Base-by-base conservation (phyloP, 2,113 vertebrate genomes). In the Cyphomyrus discorhynchus region DNA sequence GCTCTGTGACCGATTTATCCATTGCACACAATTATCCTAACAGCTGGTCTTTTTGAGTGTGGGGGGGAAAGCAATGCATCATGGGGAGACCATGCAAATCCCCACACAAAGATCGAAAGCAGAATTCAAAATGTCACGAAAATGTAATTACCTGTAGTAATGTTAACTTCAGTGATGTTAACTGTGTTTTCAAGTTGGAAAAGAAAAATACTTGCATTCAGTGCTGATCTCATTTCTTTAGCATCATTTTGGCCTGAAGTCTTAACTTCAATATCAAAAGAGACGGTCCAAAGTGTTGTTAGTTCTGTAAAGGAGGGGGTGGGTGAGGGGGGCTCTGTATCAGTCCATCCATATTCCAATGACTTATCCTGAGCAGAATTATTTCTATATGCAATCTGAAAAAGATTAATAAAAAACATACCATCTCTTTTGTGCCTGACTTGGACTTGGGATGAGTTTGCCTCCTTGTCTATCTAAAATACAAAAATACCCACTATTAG, bases 91-190 rank as follows among this genome's bases (percentile, higher is more conserved):
- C n/a, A 31, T 70, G 62, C 10, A 70, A 11, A 70, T 31, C 62
- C 62, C 62, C 62, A 31, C 0, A 66, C 62, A 70, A 70, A 70
- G 10, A 31, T 31, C 3, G 10, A 27, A 70, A 70, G 10, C 62
- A 70, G 62, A 66, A 74, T 74, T 74, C 10, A 35, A 77, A 77
- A 42, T 80, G 74, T 17, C 6, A 80, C 2, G 42, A 39, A 42
- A 5, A 21, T 77, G 5, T 50, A 82, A 35, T 88, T 80, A 91
- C 91, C 92, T 53, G 84, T 88, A 74, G 88, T 94, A 17, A 95
- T 80, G 17, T 89, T 0, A 24, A 93, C 66, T 24, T 93, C 1
- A 50, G 93, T 92, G 89, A 94, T n/a, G 21, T 93, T 92, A n/a
- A 91, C 74, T 9, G 7, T n/a, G 5, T 90, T 86, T 77, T 50